phyloP scores from a whole-genome alignment of 1,140 invertebrate genomes.

The Cydia splendana region DNA sequence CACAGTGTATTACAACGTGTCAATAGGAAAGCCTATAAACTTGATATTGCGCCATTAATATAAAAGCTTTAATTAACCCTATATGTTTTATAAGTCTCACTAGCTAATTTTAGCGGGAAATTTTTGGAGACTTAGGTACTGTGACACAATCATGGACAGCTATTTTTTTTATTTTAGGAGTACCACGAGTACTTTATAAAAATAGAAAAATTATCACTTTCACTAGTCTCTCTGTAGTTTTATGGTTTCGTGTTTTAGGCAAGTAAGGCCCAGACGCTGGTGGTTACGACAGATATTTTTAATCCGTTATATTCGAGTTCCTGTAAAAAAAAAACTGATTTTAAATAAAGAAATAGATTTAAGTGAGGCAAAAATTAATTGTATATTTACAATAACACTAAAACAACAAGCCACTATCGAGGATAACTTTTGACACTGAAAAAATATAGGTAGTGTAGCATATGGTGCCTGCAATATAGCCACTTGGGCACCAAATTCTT shows the following conservation, averaged over 20 bases:
- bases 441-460: no score
- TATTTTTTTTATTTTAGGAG: background rate
- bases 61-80: no score
- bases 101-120: background rate
- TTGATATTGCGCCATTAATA: no score
- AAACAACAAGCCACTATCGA: background rate
- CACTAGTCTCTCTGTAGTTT: slow-evolving; percentile 41
- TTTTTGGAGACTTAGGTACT: background rate
- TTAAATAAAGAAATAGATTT: slow-evolving; percentile 36
- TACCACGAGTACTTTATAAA: slow-evolving; percentile 48
- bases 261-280: slow-evolving; percentile 68
- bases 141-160: background rate
- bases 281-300: slow-evolving; percentile 66
- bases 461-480: no score
- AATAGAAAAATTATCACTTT: slow-evolving; percentile 64
- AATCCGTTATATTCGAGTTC: slow-evolving; percentile 74
- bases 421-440: background rate
- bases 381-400: background rate
- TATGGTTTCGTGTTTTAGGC: slow-evolving; percentile 49
- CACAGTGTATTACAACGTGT: background rate
- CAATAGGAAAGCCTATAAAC: no score
- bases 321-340: slow-evolving; percentile 55
- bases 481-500: no score
- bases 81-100: background rate
- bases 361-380: background rate